Conservation (phyloP, 2,888 invertebrate genomes). For the Amphipoea oculea region DNA sequence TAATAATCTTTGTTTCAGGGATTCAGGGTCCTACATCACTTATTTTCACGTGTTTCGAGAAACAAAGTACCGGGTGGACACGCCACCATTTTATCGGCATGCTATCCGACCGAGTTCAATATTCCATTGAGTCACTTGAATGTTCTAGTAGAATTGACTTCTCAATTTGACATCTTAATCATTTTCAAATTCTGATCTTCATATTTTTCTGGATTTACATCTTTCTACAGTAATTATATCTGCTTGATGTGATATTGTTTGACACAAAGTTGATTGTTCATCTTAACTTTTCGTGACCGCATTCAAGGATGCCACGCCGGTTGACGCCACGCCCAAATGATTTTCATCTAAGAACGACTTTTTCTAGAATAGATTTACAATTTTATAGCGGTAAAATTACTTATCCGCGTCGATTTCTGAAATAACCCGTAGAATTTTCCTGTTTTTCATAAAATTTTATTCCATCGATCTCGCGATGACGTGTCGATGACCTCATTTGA, state of each 20-base stretch:
- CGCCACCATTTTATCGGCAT: slow-evolving; percentile 87
- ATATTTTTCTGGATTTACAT: slow-evolving; percentile 47
- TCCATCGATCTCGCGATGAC: slow-evolving; percentile 57
- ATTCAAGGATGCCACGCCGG: slow-evolving; percentile 70
- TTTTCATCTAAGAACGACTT: neutral
- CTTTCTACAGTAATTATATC: slow-evolving; percentile 41
- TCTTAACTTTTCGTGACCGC: slow-evolving; percentile 44
- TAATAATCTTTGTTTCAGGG: slow-evolving; percentile 43
- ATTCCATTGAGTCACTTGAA: slow-evolving; percentile 13
- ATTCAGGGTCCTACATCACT: slow-evolving; percentile 21
- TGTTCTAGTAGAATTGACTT: slow-evolving; percentile 22
- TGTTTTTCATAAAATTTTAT: slow-evolving; percentile 25
- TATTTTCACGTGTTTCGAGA: slow-evolving; percentile 53
- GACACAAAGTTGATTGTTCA: slow-evolving; percentile 3
- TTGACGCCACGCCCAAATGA: slow-evolving; percentile 56
- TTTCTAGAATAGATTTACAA: neutral
- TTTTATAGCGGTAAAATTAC: neutral
- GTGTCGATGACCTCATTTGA: slow-evolving; percentile 79
- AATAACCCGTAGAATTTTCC: slow-evolving; percentile 11
- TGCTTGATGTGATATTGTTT: slow-evolving; percentile 65
- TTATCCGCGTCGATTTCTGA: neutral
- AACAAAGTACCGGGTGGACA: slow-evolving; percentile 76
- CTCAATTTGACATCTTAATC: slow-evolving; percentile 21
- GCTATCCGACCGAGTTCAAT: slow-evolving; percentile 65
- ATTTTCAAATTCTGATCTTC: slow-evolving; percentile 52